Evolutionary conservation across 2,113 vertebrate genomes (phyloP), one percentile per base, ranked within the genome.

Genomic region (Mus spicilegus): DNA sequence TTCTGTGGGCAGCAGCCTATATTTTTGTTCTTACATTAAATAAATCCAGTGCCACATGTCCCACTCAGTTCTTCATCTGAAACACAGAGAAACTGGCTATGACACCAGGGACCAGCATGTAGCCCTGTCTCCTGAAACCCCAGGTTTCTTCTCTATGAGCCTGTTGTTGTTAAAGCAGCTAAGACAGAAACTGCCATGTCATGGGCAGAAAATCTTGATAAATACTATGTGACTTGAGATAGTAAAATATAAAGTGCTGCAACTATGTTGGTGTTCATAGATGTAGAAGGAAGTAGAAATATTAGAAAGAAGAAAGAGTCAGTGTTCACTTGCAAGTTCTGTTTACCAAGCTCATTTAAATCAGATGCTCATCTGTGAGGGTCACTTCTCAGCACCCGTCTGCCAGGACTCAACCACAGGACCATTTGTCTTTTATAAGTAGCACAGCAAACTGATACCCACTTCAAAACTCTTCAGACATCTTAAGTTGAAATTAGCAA

Each of bases 161-260:
- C 24, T 51, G 73, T 69, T 16, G 46, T 49, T 81, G 46, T 78
- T 49, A 58, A 58, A 58, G 58, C 69, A 95, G 94, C 85, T 54
- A 86, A 93, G 73, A 20, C 39, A 95, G 46, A 72, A 96, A 94
- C 96, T 92, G 9, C 51, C 39, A 51, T 82, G 42, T 22, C 42
- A 86, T 72, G 69, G 39, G 94, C 89, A 94, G 0, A 1, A 51
- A 6, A 4, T 73, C 94, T 56, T 92, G 77, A 58, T 91, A 90
- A 95, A 86, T 12, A 92, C 28, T 51, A 81, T 12, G 39, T 69
- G 93, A 11, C 70, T 95, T 19, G 85, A 76, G 30, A 72, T 24
- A 67, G 24, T 73, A 39, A 95, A 78, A 80, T 70, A 20, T 42
- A 12, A 80, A 86, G 39, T 56, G 36, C 0, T 46, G 8, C 94